A percentile compares a stretch with the other conserved stretches of the same genome.
phyloP scores from a whole-genome alignment of 1,140 invertebrate genomes.

The Drosophila grimshawi region DNA sequence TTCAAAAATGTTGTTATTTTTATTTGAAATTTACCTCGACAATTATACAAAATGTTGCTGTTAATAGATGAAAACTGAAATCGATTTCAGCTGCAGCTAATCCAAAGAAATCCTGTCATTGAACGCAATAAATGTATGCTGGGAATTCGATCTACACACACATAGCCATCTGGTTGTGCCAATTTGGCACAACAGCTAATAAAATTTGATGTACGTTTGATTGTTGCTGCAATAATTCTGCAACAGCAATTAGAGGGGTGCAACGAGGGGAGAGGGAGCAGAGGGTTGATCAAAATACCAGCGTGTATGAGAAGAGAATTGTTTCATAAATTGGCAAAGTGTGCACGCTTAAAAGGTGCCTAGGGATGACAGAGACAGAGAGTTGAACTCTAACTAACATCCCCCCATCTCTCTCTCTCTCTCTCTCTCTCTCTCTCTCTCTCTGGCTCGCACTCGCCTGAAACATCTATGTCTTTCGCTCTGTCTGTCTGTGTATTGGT shows the following conservation, averaged over 20 bases:
- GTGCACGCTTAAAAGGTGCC: conserved; percentile 49
- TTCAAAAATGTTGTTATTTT: too few relatives aligned
- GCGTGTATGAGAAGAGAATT: neutral
- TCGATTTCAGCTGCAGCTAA: conserved; percentile 1
- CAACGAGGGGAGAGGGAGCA: neutral
- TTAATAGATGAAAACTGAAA: conserved; percentile 28
- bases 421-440: neutral
- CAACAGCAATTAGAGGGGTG: conserved; percentile 30
- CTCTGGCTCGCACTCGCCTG: neutral
- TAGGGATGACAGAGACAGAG: conserved; percentile 31
- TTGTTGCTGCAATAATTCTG: conserved; percentile 36
- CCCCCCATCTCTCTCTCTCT: neutral
- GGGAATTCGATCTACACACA: conserved; percentile 18
- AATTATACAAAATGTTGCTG: conserved; percentile 1
- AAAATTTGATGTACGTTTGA: conserved; percentile 23
- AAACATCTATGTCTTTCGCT: neutral
- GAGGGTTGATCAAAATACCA: neutral
- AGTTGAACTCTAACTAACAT: neutral
- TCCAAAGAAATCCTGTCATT: conserved; percentile 17
- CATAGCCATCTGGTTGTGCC: conserved; percentile 2
- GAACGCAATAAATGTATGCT: conserved; percentile 12
- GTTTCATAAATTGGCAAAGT: conserved; percentile 56
- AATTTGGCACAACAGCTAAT: conserved; percentile 43
- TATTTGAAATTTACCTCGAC: too few relatives aligned
- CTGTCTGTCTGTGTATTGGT: conserved; percentile 28